Percentiles rank a stretch among this genome's conserved stretches.
Evolutionary conservation across 1,140 invertebrate genomes (phyloP).

Genomic region (Bombus picipes): DNA sequence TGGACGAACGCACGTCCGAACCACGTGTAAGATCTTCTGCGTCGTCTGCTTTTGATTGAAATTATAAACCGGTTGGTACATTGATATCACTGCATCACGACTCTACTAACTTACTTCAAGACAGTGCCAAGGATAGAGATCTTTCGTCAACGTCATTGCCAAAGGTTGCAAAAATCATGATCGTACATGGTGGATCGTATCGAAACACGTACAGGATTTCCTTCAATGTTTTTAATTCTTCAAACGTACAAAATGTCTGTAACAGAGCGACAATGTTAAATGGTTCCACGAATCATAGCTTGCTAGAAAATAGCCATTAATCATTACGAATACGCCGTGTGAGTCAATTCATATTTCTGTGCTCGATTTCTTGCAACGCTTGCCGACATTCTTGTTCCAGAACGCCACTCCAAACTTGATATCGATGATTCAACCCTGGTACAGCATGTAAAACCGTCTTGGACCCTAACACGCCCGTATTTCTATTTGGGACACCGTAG

Average conservation of each 20-base stretch:
- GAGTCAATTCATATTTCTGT: slow-evolving; percentile 27
- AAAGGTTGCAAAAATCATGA: background rate
- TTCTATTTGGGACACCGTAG: slow-evolving; percentile 85
- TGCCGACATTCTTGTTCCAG: slow-evolving; percentile 70
- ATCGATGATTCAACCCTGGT: slow-evolving; percentile 94
- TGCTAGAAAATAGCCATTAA: slow-evolving; percentile 23
- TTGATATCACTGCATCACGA: slow-evolving; percentile 13
- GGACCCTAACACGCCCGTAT: slow-evolving; percentile 88
- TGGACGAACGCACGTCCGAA: slow-evolving; percentile 47
- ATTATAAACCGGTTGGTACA: slow-evolving; percentile 60
- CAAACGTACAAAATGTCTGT: background rate
- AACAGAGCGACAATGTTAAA: background rate
- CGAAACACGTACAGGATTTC: background rate
- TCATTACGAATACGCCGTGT: background rate
- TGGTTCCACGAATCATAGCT: slow-evolving; percentile 1
- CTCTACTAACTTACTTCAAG: background rate
- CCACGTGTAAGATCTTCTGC: slow-evolving; percentile 61
- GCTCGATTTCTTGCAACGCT: slow-evolving; percentile 26
- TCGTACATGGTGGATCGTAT: background rate
- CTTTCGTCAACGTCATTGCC: background rate
- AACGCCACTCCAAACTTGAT: slow-evolving; percentile 88
- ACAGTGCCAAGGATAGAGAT: background rate
- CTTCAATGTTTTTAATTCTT: background rate
- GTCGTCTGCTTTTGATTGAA: slow-evolving; percentile 55
- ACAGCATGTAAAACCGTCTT: slow-evolving; percentile 90